Evolutionary conservation across 2,888 invertebrate species (phyloP).

Genomic region (Limnephilus lunatus): DNA sequence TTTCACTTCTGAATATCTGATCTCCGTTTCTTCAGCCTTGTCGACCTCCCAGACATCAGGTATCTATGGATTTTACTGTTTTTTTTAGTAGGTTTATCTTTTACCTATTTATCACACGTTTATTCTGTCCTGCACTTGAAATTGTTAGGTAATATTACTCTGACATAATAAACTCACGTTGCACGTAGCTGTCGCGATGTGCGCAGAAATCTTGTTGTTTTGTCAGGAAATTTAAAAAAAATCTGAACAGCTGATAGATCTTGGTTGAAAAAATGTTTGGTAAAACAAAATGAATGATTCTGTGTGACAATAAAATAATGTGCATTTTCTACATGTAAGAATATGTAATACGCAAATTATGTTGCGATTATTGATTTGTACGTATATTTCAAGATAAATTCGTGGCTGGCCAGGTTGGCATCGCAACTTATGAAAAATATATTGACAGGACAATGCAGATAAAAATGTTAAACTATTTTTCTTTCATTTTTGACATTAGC

Average conservation of each 20-base stretch:
- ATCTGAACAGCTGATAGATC: not conserved
- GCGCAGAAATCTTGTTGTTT: not conserved
- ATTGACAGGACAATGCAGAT: not conserved
- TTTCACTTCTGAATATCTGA: not conserved
- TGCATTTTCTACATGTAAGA: not conserved
- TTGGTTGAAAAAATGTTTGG: not conserved
- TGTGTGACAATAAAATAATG: not conserved
- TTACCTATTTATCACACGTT: not conserved
- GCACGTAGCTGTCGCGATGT: not conserved
- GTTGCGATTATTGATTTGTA: not conserved
- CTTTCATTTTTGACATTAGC: not conserved
- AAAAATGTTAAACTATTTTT: not conserved
- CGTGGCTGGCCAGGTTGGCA: not conserved
- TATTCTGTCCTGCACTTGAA: constrained; percentile 39
- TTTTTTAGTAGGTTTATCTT: constrained; percentile 10
- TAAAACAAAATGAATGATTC: not conserved
- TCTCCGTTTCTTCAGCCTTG: not conserved
- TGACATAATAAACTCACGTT: constrained; percentile 41
- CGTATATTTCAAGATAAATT: not conserved
- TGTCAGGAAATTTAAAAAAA: not conserved
- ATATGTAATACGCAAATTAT: not conserved
- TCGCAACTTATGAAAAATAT: not conserved
- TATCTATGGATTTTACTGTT: not conserved
- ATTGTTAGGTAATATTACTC: constrained; percentile 47
- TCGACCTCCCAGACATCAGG: not conserved